Evolutionary conservation across 2,888 invertebrate species (phyloP), one percentile per base, ranked within the genome.

Genomic region (Drymonia ruficornis): DNA sequence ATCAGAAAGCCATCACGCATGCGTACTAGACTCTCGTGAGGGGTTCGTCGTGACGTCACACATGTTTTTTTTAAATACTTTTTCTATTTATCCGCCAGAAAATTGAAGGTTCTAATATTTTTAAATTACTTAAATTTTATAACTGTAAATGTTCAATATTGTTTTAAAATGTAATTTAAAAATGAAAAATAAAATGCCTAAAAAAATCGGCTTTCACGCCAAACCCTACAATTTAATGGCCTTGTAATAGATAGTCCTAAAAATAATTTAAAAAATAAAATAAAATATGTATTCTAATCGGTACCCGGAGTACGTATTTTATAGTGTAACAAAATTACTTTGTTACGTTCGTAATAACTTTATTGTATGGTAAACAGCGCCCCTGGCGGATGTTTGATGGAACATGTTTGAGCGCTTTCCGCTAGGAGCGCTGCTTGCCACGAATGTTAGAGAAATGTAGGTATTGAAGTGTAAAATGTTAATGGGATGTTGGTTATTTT

Each of bases 161-260:
- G 43, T 49, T 18, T 51, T 47, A 43, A 16, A 34, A 34, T 49
- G 46, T 28, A 5, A 36, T 36, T 47, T 49, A 49, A 29, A 36
- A 43, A 57, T 36, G 53, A 52, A 54, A 45, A 55, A 56, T 19
- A 62, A 58, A 61, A 38, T n/a, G 12, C 11, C 13, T 34, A 40
- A 40, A 56, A 62, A 62, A 56, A 63, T 56, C 40, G 72, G 73
- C 70, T 63, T 56, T 42, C 29, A 42, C 44, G 69, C 65, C 67
- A 59, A 74, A 72, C 75, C 74, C 71, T 78, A 77, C 69, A 68
- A 69, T 57, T 61, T 53, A 34, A 78, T 68, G 79, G 84, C 84
- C 86, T 85, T 84, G 78, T 84, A n/a, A n/a, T n/a, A 83, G 80
- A 78, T 83, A 84, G 78, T 74, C 64, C 70, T 65, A 72, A 60